Percentiles rank a stretch among this genome's conserved stretches.
Evolutionary conservation across 2,888 invertebrate species (phyloP).

Genomic region (Eilema depressum): DNA sequence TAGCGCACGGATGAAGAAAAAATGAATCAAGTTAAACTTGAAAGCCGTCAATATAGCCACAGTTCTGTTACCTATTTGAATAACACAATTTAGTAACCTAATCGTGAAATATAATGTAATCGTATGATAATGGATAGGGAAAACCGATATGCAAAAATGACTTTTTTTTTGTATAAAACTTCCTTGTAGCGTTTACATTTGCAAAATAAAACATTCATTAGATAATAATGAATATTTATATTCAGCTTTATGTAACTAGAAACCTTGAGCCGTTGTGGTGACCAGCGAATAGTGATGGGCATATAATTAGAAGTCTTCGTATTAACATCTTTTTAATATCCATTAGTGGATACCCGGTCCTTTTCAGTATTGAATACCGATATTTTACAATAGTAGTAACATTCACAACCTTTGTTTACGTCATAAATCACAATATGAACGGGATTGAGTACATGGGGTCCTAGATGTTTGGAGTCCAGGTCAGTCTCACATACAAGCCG

Average conservation of each 20-base stretch:
- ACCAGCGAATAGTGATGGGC: neutral
- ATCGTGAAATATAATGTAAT: neutral
- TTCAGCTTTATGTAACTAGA: slow-evolving; percentile 10
- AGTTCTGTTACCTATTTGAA: too few relatives aligned
- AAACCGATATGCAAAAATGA: neutral
- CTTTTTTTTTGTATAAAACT: slow-evolving; percentile 4
- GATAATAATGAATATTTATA: slow-evolving; percentile 1
- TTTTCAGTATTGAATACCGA: neutral
- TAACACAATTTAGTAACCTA: neutral
- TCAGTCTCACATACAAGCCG: neutral
- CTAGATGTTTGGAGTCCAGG: neutral
- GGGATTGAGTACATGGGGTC: too few relatives aligned
- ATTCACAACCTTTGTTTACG: too few relatives aligned
- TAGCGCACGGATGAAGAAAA: too few relatives aligned
- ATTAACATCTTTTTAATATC: too few relatives aligned
- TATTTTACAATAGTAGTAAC: neutral
- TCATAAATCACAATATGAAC: too few relatives aligned
- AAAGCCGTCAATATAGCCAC: too few relatives aligned
- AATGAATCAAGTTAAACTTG: too few relatives aligned
- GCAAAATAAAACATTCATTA: neutral
- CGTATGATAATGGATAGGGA: slow-evolving; percentile 1
- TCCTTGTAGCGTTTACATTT: neutral
- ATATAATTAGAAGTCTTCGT: neutral
- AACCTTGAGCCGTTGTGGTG: slow-evolving; percentile 9
- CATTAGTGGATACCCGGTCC: neutral